Conservation (phyloP, 2,888 invertebrate species). For the Brenthis ino region DNA sequence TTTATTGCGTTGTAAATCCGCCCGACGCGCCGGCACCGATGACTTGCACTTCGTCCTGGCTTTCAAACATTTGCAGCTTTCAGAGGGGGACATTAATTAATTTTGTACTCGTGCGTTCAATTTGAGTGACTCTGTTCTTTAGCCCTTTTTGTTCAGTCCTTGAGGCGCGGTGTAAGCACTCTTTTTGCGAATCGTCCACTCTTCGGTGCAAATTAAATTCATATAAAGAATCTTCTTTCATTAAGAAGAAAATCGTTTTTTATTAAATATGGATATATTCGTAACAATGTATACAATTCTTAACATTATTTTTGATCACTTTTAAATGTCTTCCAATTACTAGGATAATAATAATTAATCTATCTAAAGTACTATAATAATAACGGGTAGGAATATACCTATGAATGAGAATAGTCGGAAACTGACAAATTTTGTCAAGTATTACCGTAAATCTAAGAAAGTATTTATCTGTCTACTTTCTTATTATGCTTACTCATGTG, state of each 20-base stretch:
- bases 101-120: slow-evolving; percentile 67
- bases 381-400: too few relatives aligned
- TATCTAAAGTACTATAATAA: too few relatives aligned
- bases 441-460: neutral
- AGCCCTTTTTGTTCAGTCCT: slow-evolving; percentile 52
- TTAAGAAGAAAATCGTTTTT: slow-evolving; percentile 1
- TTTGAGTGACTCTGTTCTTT: slow-evolving; percentile 60
- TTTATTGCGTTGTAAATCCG: slow-evolving; percentile 73
- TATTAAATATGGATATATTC: neutral
- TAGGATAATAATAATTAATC: too few relatives aligned
- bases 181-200: slow-evolving; percentile 33
- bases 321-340: too few relatives aligned
- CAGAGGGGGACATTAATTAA: slow-evolving; percentile 74
- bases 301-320: too few relatives aligned
- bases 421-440: too few relatives aligned
- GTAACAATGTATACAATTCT: neutral
- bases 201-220: slow-evolving; percentile 31
- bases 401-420: too few relatives aligned
- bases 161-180: slow-evolving; percentile 35
- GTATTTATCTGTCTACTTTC: slow-evolving; percentile 47
- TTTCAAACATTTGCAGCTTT: slow-evolving; percentile 66
- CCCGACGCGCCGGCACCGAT: slow-evolving; percentile 53
- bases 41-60: slow-evolving; percentile 70
- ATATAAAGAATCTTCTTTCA: slow-evolving; percentile 27
- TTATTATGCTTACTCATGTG: slow-evolving; percentile 62